phyloP scores from a whole-genome alignment of 2,113 vertebrate genomes.

The Crotophaga sulcirostris region DNA sequence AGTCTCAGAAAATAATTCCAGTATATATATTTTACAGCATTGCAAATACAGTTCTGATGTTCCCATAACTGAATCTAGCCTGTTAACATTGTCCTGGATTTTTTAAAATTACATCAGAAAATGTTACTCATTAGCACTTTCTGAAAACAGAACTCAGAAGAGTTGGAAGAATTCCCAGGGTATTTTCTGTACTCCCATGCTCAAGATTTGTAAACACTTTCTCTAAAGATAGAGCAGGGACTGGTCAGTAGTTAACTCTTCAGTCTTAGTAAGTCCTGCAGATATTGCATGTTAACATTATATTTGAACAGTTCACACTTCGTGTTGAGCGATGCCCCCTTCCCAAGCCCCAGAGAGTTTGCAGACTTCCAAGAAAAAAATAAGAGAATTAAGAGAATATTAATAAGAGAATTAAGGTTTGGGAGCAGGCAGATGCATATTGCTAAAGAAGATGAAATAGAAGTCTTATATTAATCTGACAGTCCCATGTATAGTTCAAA shows the following conservation, averaged over 20 bases:
- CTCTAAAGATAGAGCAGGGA: slow-evolving; percentile 12
- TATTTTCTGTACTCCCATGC: not conserved
- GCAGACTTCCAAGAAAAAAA: not conserved
- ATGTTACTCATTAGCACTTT: not conserved
- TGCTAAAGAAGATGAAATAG: not conserved
- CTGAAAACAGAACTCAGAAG: not conserved
- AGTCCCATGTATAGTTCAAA: not conserved
- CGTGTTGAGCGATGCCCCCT: fast-evolving
- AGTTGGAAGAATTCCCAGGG: slow-evolving; percentile 39
- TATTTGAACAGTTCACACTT: not conserved
- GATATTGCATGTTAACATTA: fast-evolving
- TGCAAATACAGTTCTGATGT: not conserved
- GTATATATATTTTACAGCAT: not conserved
- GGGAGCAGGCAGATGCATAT: not conserved
- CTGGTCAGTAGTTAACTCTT: slow-evolving; percentile 1
- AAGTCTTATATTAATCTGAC: not conserved
- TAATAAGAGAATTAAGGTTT: not conserved
- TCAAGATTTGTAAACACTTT: slow-evolving; percentile 6
- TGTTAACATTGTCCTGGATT: not conserved
- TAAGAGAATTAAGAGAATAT: no score
- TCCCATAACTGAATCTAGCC: not conserved
- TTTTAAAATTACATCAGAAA: not conserved
- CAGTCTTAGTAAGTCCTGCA: not conserved
- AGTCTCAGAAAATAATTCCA: not conserved
- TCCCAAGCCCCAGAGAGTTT: not conserved